Percentiles rank a stretch among this genome's conserved stretches.
phyloP scores from a whole-genome alignment of 2,888 invertebrate species.

The Homarus gammarus region DNA sequence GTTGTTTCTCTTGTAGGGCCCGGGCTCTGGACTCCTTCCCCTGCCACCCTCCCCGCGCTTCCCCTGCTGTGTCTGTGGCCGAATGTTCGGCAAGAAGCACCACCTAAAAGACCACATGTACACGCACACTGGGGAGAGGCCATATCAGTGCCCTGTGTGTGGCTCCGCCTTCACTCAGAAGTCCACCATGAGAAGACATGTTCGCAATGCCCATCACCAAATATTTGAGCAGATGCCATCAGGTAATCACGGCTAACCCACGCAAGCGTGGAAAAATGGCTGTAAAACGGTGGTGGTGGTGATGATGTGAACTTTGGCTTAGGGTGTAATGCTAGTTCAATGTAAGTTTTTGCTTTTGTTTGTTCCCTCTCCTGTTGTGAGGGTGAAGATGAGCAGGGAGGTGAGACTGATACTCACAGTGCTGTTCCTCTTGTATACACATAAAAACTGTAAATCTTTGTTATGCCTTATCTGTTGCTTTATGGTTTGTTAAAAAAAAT shows the following conservation, averaged over 20 bases:
- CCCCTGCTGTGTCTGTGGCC: slow-evolving; percentile 69
- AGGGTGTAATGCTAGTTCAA: slow-evolving; percentile 3
- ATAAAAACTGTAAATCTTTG: neutral
- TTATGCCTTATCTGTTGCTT: neutral
- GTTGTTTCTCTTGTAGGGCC: slow-evolving; percentile 71
- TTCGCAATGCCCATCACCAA: slow-evolving; percentile 62
- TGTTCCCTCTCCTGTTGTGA: neutral
- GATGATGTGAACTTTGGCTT: slow-evolving; percentile 6
- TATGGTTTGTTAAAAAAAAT: neutral
- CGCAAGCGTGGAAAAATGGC: too few relatives aligned
- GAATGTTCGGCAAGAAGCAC: slow-evolving; percentile 67
- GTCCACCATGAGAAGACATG: slow-evolving; percentile 66
- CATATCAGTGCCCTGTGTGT: slow-evolving; percentile 70
- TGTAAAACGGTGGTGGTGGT: too few relatives aligned
- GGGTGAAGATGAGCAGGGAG: neutral
- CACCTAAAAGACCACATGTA: slow-evolving; percentile 72
- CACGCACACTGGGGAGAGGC: slow-evolving; percentile 68
- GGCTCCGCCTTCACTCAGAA: slow-evolving; percentile 68
- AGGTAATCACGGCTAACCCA: too few relatives aligned
- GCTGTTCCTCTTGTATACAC: neutral
- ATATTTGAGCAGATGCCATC: slow-evolving; percentile 60
- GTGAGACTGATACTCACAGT: neutral
- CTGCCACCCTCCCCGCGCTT: slow-evolving; percentile 51
- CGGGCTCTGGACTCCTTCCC: slow-evolving; percentile 65
- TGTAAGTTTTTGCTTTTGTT: neutral